Evolutionary conservation across 2,113 vertebrate genomes (phyloP).

Genomic region (Oreocharis arfaki): DNA sequence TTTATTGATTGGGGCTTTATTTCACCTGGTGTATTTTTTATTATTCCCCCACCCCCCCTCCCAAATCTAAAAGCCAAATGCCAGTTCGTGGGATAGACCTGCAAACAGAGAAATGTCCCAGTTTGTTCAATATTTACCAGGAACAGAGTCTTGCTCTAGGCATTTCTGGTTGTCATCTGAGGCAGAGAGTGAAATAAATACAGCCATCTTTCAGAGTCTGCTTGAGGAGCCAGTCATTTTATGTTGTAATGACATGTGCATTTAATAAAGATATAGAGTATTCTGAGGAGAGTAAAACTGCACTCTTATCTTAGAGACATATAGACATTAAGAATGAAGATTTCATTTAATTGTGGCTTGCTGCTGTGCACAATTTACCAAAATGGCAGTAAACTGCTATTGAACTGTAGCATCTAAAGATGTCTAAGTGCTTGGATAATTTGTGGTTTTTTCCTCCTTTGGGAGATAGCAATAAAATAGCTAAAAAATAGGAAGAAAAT

Average conservation of each 20-base stretch:
- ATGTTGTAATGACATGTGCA: slow-evolving; percentile 34
- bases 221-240: slow-evolving; percentile 9
- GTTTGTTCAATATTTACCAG: background rate
- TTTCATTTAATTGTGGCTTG: slow-evolving; percentile 64
- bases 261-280: slow-evolving; percentile 53
- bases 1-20: background rate
- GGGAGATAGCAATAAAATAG: slow-evolving; percentile 11
- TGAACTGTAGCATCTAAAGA: slow-evolving; percentile 64
- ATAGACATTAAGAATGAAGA: slow-evolving; percentile 34
- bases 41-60: accelerated
- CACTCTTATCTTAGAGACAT: background rate
- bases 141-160: background rate
- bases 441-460: background rate
- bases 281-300: slow-evolving; percentile 43
- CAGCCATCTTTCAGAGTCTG: slow-evolving; percentile 6
- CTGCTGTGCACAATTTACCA: slow-evolving; percentile 64
- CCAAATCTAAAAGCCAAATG: background rate
- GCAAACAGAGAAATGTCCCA: background rate
- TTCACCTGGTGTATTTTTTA: background rate
- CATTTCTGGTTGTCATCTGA: background rate
- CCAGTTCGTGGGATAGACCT: background rate
- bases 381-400: slow-evolving; percentile 63
- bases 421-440: slow-evolving; percentile 57
- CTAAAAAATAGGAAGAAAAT: slow-evolving; percentile 8
- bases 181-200: background rate